Evolutionary conservation across 2,113 vertebrate genomes (phyloP), one percentile per base, ranked within the genome.

Genomic region (Thoracochromis brauschi): DNA sequence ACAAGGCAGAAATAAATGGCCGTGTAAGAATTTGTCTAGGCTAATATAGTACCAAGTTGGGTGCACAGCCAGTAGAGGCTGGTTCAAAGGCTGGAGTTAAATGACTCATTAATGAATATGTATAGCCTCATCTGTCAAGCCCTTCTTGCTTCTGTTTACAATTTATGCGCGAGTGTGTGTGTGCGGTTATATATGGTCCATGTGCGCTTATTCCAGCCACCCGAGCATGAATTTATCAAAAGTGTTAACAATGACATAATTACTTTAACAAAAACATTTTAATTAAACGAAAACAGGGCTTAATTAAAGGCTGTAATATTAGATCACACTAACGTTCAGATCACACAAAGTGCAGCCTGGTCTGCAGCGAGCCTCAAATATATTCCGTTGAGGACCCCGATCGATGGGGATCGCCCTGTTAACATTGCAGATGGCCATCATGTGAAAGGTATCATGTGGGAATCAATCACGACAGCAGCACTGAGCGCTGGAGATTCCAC

Each of bases 401-500:
- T 96, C 87, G 88, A 95, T 95, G 49, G n/a, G 84, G 88, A 88
- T 91, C 82, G 84, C 57, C 51, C 8, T 87, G 94, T 95, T 94
- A 95, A 92, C 94, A 81, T 87, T 92, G 92, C 92, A 92, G 91
- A 94, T 92, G 93, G 83, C 81, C 89, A 53, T 85, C 83, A 84
- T 63, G 90, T 91, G 92, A 95, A 94, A 87, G 93, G 92, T 91
- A 94, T 89, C 92, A 88, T 89, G 88, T 85, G 89, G 85, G 89
- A 92, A 94, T 95, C 95, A 94, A 95, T 96, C 89, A 82, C 2
- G 53, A 90, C 85, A 40, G 91, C 91, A 57, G 86, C 91, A 75
- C 81, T 33, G 55, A 87, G 89, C 86, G 84, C 68, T 31, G 86
- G 58, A 91, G 91, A 92, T 92, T 93, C 94, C 90, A 17, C 87